Evolutionary conservation across 2,888 invertebrate genomes (phyloP).

Genomic region (Belgica antarctica): DNA sequence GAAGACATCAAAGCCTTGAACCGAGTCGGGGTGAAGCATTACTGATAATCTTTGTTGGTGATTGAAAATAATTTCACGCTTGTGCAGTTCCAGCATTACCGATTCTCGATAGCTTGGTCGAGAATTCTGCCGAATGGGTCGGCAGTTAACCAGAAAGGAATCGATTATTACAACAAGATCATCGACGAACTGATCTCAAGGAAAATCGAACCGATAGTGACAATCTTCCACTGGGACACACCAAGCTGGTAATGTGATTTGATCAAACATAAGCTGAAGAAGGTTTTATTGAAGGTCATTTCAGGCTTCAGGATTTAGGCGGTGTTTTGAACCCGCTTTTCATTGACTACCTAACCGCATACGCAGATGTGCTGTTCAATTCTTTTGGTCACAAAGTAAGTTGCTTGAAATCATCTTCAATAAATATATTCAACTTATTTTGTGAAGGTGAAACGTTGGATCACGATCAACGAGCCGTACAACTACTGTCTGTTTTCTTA

Average conservation of each 20-base stretch:
- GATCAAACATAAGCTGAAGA: too few species aligned
- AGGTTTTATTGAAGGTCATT: too few species aligned
- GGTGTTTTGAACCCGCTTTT: constrained; percentile 57
- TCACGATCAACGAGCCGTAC: constrained; percentile 62
- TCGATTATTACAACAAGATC: constrained; percentile 64
- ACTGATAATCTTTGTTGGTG: background rate
- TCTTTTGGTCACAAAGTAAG: constrained; percentile 56
- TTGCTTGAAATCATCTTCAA: constrained; percentile 60
- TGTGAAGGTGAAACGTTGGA: constrained; percentile 55
- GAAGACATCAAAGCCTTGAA: constrained; percentile 60
- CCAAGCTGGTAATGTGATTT: constrained; percentile 57
- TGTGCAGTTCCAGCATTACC: constrained; percentile 50
- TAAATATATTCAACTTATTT: constrained; percentile 47
- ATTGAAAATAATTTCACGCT: too few species aligned
- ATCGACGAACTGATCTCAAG: constrained; percentile 62
- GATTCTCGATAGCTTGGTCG: constrained; percentile 65
- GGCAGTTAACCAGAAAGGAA: constrained; percentile 60
- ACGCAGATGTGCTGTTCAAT: constrained; percentile 55
- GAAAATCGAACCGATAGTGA: constrained; percentile 62
- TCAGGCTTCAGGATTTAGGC: constrained; percentile 60
- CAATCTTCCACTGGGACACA: constrained; percentile 60
- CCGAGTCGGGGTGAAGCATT: constrained; percentile 54
- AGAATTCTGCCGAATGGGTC: constrained; percentile 62
- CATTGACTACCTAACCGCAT: constrained; percentile 57
- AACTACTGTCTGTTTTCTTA: constrained; percentile 55